A percentile compares a stretch with the other conserved stretches of the same genome.
Evolutionary conservation across 35 echinoderm and acorn worm species (phyloP).

Genomic region (Hemicentrotus pulcherrimus): DNA sequence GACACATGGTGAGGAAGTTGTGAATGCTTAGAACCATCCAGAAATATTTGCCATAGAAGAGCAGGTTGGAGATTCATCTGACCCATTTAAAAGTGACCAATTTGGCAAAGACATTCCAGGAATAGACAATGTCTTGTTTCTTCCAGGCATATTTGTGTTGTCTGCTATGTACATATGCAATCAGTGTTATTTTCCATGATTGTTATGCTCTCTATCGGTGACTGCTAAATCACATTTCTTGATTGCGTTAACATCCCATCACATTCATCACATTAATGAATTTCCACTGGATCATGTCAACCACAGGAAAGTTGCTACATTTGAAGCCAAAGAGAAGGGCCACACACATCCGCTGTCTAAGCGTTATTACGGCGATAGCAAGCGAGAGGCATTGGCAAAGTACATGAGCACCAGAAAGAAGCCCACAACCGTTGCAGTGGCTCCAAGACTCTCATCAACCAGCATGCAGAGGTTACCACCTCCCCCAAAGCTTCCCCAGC

Average conservation of each 20-base stretch:
- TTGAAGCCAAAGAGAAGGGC: slow-evolving; percentile 71
- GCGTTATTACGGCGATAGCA: slow-evolving; percentile 94
- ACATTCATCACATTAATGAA: background rate
- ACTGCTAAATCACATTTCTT: background rate
- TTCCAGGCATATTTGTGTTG: no score
- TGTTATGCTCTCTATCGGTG: background rate
- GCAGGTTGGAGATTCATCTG: no score
- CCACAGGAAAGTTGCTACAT: slow-evolving; percentile 70
- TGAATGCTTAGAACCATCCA: no score
- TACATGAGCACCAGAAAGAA: slow-evolving; percentile 63
- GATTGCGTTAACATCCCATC: no score
- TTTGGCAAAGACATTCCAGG: no score
- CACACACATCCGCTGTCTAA: slow-evolving; percentile 70
- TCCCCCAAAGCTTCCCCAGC: slow-evolving; percentile 60
- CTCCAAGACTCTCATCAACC: background rate
- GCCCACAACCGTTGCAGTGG: background rate
- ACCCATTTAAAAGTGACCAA: no score
- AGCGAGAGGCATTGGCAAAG: slow-evolving; percentile 83
- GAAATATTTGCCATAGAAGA: no score
- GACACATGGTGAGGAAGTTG: no score
- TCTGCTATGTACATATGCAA: no score
- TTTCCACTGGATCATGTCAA: background rate
- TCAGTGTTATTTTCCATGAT: no score
- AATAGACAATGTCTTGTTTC: no score
- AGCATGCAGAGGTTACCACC: slow-evolving; percentile 38